Evolutionary conservation across 2,797 vertebrate species (phyloP).

Genomic region (Oreochromis grahami): DNA sequence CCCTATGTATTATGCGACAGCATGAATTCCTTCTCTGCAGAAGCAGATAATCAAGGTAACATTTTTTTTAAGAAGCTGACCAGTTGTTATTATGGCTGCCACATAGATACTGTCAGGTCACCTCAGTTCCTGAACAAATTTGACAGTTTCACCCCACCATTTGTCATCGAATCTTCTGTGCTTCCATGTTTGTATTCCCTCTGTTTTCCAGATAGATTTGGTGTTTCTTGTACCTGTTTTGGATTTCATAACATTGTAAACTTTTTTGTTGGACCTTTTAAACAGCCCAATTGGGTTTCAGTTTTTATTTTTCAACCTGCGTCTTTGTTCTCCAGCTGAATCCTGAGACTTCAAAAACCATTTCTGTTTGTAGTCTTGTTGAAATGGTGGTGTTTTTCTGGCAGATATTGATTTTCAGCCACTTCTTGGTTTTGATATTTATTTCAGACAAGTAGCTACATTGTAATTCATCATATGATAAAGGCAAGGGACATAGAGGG

Average conservation of each 20-base stretch:
- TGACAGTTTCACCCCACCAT: neutral
- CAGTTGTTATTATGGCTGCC: neutral
- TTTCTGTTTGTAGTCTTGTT: neutral
- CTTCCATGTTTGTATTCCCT: neutral
- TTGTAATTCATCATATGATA: neutral
- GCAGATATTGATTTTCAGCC: neutral
- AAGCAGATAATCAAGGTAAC: neutral
- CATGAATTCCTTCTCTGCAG: neutral
- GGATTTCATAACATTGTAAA: neutral
- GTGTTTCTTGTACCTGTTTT: neutral
- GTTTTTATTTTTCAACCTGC: neutral
- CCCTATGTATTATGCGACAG: neutral
- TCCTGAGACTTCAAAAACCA: neutral
- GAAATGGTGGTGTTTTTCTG: neutral
- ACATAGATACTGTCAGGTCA: neutral
- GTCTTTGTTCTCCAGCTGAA: neutral
- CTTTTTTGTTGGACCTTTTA: neutral
- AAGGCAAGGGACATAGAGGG: neutral
- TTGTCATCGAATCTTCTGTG: neutral
- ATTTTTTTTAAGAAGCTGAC: neutral
- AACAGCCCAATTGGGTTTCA: neutral
- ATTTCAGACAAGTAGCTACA: neutral
- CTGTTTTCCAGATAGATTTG: neutral
- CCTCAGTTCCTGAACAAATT: neutral
- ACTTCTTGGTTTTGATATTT: neutral